These are phyloP conservation scores for Caenorhabditis japonica DNA, from an alignment of 2,888 invertebrate genomes.

Conservation along the genomic window DNA sequence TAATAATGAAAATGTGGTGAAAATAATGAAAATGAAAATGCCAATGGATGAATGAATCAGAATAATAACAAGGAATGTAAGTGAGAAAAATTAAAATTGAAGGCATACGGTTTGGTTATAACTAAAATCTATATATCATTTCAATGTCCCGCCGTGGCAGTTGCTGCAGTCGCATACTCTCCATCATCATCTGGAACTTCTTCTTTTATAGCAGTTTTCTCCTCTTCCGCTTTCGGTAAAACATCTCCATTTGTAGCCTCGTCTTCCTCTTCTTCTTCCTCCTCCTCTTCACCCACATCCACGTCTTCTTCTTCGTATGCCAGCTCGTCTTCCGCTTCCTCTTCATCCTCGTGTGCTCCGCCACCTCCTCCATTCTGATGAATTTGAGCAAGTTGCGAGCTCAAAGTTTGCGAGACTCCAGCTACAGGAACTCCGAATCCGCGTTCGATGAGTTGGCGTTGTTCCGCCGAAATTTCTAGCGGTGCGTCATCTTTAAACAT, in stretches of 20 bases:
- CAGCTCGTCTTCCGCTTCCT: conserved; percentile 25
- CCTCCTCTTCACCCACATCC: conserved; percentile 37
- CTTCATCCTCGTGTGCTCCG: conserved; percentile 8
- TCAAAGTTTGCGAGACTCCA: not conserved
- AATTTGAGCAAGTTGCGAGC: not conserved
- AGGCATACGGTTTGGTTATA: not conserved
- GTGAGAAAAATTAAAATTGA: not conserved
- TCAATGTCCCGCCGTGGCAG: conserved; percentile 2
- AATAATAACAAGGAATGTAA: conserved; percentile 13
- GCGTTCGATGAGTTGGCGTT: conserved; percentile 22
- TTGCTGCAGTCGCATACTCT: conserved; percentile 22
- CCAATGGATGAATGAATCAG: conserved; percentile 1
- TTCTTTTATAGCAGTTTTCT: conserved; percentile 31
- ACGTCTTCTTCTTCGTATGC: conserved; percentile 43
- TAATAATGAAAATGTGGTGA: not conserved
- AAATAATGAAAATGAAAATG: not conserved
- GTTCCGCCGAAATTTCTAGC: conserved; percentile 2
- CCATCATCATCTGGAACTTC: conserved; percentile 41
- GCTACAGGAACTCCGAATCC: conserved; percentile 19
- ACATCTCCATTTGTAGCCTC: conserved; percentile 23
- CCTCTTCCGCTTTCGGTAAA: conserved; percentile 20
- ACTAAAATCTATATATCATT: not conserved
- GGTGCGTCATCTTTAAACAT: conserved; percentile 17
- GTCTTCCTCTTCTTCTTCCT: conserved; percentile 30
- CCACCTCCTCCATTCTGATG: conserved; percentile 12